phyloP scores from a whole-genome alignment of 2,797 vertebrate species.

The Schizopygopsis pylzovi region DNA sequence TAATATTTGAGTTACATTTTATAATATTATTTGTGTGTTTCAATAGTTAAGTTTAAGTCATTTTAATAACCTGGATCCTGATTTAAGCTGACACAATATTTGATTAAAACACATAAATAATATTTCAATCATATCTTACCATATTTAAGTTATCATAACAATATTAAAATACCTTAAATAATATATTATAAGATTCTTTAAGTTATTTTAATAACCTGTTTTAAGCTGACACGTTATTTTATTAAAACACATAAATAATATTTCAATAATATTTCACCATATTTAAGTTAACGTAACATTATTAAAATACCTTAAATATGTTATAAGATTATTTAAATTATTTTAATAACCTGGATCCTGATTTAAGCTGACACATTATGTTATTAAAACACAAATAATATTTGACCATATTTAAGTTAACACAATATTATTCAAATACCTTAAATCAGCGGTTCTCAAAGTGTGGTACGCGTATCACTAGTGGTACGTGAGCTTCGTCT shows the following conservation, averaged over 20 bases:
- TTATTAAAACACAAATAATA: not conserved
- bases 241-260: not conserved
- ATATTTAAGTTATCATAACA: not conserved
- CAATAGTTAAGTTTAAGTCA: too few species aligned
- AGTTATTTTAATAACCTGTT: not conserved
- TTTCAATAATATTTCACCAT: not conserved
- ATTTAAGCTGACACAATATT: not conserved
- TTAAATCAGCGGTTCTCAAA: too few species aligned
- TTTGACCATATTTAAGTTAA: too few species aligned
- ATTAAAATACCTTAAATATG: not conserved
- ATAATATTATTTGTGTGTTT: too few species aligned
- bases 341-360: not conserved
- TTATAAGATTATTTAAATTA: not conserved
- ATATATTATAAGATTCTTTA: not conserved
- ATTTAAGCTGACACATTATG: not conserved
- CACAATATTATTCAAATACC: not conserved
- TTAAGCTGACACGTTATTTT: not conserved
- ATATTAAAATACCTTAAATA: not conserved
- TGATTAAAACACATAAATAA: not conserved
- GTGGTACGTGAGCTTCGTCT: too few species aligned
- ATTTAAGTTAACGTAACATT: not conserved
- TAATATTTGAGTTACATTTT: not conserved
- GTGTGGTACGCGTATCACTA: too few species aligned
- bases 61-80: not conserved
- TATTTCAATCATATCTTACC: not conserved